phyloP scores from a whole-genome alignment of 2,797 vertebrate species.

The Girardinus metallicus region DNA sequence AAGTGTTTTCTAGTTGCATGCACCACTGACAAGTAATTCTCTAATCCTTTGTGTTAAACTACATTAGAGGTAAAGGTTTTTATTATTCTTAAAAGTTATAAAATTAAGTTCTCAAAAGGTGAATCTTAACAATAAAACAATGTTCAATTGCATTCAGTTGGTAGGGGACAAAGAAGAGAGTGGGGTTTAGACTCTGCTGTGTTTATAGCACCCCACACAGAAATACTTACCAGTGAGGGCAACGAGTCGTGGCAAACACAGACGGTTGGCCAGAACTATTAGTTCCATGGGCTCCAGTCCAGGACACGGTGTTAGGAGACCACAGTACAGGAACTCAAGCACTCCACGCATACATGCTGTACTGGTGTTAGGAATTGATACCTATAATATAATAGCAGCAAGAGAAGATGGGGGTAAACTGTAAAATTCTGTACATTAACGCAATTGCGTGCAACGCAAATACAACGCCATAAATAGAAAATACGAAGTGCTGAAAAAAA shows the following conservation, averaged over 20 bases:
- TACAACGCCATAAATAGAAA: background rate
- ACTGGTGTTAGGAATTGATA: slow-evolving; percentile 87
- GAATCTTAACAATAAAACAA: background rate
- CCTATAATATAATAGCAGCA: slow-evolving; percentile 68
- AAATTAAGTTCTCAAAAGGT: background rate
- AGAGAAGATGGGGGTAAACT: slow-evolving; percentile 8
- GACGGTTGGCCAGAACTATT: slow-evolving; percentile 87
- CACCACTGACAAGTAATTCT: background rate
- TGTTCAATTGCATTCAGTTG: background rate
- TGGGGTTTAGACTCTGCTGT: background rate
- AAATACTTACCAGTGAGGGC: slow-evolving; percentile 85
- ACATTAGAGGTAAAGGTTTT: background rate
- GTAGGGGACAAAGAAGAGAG: background rate
- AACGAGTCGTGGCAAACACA: slow-evolving; percentile 89
- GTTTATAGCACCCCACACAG: background rate
- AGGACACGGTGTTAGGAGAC: slow-evolving; percentile 82
- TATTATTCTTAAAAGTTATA: background rate
- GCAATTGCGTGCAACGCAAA: background rate
- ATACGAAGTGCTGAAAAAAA: background rate
- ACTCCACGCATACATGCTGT: slow-evolving; percentile 85
- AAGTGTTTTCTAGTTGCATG: slow-evolving; percentile 16
- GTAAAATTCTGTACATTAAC: background rate
- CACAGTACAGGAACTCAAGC: slow-evolving; percentile 90
- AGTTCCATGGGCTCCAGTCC: slow-evolving; percentile 88
- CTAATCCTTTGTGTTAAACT: background rate